Base-by-base conservation (phyloP, 30 jellyfish, hydroid and myxozoan genomes). In the Pseudorhiza aurosa region DNA sequence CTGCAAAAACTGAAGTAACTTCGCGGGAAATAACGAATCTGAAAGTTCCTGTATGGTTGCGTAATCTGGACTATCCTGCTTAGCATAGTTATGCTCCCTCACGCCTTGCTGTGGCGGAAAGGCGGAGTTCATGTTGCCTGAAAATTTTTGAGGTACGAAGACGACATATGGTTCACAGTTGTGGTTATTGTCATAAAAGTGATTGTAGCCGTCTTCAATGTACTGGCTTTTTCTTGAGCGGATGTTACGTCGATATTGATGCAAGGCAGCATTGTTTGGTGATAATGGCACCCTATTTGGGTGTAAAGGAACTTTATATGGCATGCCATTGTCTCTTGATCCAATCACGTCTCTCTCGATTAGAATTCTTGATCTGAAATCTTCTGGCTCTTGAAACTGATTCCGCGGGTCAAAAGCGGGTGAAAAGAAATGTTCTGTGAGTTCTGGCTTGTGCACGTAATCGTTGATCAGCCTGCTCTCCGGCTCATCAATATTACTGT, bases 31-130 rank as follows among this genome's bases (percentile, higher is more conserved):
- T 3, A 85, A 35, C 14, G 84, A 55, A 15, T 85, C 87, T 8
- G 95, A 72, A 3, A 85, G 84, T 42, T 85, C 88, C 17, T 77
- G 73, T 9, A 65, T 56, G 18, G 95, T 65, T 26, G 92, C 80
- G 27, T 58, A 77, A 45, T 77, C 75, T 11, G 89, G 82, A 30
- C 81, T 17, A 2, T 60, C 82, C 31, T 60, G 81, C 50, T 60
- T 60, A 26, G 72, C 74, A 29, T 33, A 29, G 26, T 19, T 24
- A 10, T 26, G 40, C 15, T 46, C 82, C 1, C 75, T 4, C 21
- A 22, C 74, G 51, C 8, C 59, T 8, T 42, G 59, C 5, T 30
- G 31, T n/a, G 51, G 2, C 27, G 50, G 64, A 32, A 46, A 46
- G 7, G 44, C 53, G 10, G 89, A 29, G 2, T 42, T 46, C 14